These are phyloP conservation scores for Ophioninae sp. DNA, from an alignment of 2,888 invertebrate species.

Conservation along the genomic window DNA sequence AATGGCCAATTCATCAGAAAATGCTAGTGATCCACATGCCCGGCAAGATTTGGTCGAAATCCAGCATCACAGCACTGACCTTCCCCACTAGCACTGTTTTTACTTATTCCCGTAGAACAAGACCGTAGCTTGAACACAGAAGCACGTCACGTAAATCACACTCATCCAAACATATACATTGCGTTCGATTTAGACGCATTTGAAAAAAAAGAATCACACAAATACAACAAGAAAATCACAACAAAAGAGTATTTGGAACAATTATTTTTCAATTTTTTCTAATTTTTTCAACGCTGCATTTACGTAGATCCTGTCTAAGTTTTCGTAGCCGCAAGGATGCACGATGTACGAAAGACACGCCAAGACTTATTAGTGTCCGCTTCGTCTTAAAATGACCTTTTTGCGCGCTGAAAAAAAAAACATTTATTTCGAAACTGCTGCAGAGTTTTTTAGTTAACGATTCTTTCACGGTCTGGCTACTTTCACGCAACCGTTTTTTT, in stretches of 20 bases:
- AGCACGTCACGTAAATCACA: background rate
- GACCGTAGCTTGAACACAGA: background rate
- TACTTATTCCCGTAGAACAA: background rate
- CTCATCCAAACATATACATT: background rate
- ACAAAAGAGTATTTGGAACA: background rate
- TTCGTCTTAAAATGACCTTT: conserved; percentile 5
- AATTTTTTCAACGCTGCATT: conserved; percentile 4
- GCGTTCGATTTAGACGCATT: background rate
- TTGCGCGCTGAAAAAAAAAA: background rate
- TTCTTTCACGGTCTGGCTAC: background rate
- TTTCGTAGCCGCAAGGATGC: conserved; percentile 35
- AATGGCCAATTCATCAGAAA: background rate
- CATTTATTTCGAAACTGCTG: background rate
- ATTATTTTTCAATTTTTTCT: background rate
- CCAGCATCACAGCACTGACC: no score
- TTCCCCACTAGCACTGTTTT: background rate
- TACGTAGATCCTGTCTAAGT: conserved; percentile 5
- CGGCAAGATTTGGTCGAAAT: background rate
- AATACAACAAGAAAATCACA: background rate
- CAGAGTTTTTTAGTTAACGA: background rate
- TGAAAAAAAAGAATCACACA: background rate
- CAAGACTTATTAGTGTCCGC: conserved; percentile 19
- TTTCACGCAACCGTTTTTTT: background rate
- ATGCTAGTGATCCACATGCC: background rate
- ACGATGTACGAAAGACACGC: conserved; percentile 21